Evolutionary conservation across 2,888 invertebrate genomes (phyloP).

Genomic region (Drosophila koepferae): DNA sequence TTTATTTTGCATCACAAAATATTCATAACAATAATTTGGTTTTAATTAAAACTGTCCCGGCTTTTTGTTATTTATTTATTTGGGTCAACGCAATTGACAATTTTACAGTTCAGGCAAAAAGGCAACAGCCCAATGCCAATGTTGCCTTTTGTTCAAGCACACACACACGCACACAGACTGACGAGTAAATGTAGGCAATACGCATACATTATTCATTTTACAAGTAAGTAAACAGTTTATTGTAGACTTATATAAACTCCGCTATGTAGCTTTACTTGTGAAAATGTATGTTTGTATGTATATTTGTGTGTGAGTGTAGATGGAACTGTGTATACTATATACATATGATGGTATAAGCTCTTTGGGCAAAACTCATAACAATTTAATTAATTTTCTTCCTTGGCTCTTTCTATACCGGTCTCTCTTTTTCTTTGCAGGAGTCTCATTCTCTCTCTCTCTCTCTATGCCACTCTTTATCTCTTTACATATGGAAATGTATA

Average conservation of each 20-base stretch:
- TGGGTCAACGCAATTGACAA: conserved; percentile 64
- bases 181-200: conserved; percentile 8
- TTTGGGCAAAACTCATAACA: conserved; percentile 24
- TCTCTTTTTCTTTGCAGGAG: no score
- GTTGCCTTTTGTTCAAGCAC: conserved; percentile 22
- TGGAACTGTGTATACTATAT: not conserved
- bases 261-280: not conserved
- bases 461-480: no score
- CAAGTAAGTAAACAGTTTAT: conserved; percentile 41
- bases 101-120: conserved; percentile 35
- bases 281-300: not conserved
- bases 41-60: conserved; percentile 70
- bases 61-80: conserved; percentile 66
- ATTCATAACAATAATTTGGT: conserved; percentile 74
- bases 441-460: no score
- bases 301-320: no score
- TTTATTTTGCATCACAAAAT: conserved; percentile 66
- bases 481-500: no score
- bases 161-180: conserved; percentile 4
- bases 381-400: conserved; percentile 45
- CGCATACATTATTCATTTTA: conserved; percentile 38
- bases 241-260: not conserved
- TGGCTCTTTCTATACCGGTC: not conserved
- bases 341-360: not conserved
- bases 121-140: conserved; percentile 20